Conservation (phyloP, 2,113 vertebrate species). For the Sisor rabdophorus region DNA sequence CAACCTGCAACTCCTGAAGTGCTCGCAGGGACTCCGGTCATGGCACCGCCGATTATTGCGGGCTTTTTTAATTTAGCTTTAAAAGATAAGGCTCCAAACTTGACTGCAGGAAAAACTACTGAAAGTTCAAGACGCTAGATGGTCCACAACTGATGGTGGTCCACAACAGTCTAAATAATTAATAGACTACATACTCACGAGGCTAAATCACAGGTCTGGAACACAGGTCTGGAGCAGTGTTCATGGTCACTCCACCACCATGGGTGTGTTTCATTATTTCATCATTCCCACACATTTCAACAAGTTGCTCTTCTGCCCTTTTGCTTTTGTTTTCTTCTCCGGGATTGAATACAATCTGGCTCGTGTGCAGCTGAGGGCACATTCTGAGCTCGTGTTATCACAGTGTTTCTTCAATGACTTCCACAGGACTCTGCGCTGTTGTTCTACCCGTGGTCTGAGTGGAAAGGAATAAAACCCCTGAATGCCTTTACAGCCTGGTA, state of each 20-base stretch:
- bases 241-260: no score
- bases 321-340: neutral
- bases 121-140: neutral
- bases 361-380: neutral
- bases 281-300: neutral
- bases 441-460: neutral
- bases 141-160: no score
- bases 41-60: neutral
- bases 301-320: neutral
- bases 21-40: neutral
- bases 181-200: no score
- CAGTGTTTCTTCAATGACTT: neutral
- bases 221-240: no score
- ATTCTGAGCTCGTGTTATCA: neutral
- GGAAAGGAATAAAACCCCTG: neutral
- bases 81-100: neutral
- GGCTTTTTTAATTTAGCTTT: neutral
- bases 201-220: no score
- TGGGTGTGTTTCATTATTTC: no score
- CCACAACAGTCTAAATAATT: no score
- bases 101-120: neutral
- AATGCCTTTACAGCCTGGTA: neutral
- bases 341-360: neutral
- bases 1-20: neutral
- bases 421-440: neutral